phyloP scores from a whole-genome alignment of 2,113 vertebrate species.

The Chloropsis cyanopogon region DNA sequence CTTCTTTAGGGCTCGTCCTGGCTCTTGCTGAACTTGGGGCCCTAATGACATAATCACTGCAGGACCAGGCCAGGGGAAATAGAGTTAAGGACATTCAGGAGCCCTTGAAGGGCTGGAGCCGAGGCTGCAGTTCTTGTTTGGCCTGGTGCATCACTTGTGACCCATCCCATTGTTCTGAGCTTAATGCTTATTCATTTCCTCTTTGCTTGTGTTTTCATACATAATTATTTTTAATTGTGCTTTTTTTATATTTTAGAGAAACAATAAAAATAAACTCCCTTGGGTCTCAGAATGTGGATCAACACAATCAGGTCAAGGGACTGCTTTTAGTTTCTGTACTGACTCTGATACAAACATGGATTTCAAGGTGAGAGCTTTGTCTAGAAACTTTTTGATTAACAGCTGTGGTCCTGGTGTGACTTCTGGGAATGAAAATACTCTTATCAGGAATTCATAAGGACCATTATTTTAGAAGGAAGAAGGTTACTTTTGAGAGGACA shows the following conservation, averaged over 20 bases:
- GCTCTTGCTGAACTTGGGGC: background rate
- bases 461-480: background rate
- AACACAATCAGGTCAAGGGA: background rate
- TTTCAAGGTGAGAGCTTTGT: background rate
- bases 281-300: background rate
- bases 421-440: background rate
- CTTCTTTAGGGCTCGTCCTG: background rate
- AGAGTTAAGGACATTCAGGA: background rate
- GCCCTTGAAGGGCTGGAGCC: background rate
- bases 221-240: constrained; percentile 39
- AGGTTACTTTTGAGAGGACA: background rate
- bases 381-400: background rate
- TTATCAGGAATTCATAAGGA: background rate
- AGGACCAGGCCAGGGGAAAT: background rate
- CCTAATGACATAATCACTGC: background rate
- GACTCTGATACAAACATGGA: background rate
- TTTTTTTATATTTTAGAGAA: constrained; percentile 26
- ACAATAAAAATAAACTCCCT: constrained; percentile 32
- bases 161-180: constrained; percentile 53
- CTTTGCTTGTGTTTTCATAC: background rate
- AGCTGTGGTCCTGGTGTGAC: background rate
- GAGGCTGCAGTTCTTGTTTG: background rate
- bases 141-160: fast-evolving
- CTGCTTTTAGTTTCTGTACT: background rate
- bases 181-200: constrained; percentile 55